Evolutionary conservation across 2,888 invertebrate genomes (phyloP), one percentile per base, ranked within the genome.

Genomic region (Globia sparganii): DNA sequence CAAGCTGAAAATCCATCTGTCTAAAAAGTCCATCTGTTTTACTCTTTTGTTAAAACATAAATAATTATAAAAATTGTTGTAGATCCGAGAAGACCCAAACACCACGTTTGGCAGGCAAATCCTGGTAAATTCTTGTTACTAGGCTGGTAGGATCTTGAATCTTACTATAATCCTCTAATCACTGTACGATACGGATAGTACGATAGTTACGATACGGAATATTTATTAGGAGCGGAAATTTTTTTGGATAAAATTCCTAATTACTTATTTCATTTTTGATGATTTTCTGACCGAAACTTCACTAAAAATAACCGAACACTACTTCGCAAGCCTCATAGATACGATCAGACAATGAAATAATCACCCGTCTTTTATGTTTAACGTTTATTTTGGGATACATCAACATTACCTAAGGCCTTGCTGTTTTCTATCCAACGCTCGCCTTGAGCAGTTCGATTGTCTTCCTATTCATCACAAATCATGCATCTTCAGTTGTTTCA

Each of bases 261-360:
- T 53, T 31, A 13, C n/a, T n/a, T 43, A 25, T 49, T 40, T n/a
- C 0, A 8, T 53, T 62, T 28, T 18, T 43, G 31, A 2, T 31
- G 8, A 0, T 53, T 34, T 34, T 25, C 4, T 25, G 1, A 9
- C 28, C 49, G 15, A 59, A 53, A 25, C 3, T 28, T 13, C 18
- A n/a, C 3, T 25, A 37, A 70, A 4, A n/a, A 21, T n/a, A n/a
- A 2, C 15, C 34, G 3, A 43, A 61, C 34, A 66, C 53, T 28
- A 37, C 37, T 58, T 59, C 11, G 15, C 25, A 21, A n/a, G 53
- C 49, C 31, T 34, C 40, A 25, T 62, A 40, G 64, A 31, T 64
- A 61, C 40, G 59, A 66, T 77, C 83, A 85, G 86, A 91, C 90
- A 91, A 90, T 90, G 90, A 89, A 92, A 91, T 89, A 92, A 92